phyloP scores from a whole-genome alignment of 2,113 vertebrate species.

The Tetraodon nigroviridis region DNA sequence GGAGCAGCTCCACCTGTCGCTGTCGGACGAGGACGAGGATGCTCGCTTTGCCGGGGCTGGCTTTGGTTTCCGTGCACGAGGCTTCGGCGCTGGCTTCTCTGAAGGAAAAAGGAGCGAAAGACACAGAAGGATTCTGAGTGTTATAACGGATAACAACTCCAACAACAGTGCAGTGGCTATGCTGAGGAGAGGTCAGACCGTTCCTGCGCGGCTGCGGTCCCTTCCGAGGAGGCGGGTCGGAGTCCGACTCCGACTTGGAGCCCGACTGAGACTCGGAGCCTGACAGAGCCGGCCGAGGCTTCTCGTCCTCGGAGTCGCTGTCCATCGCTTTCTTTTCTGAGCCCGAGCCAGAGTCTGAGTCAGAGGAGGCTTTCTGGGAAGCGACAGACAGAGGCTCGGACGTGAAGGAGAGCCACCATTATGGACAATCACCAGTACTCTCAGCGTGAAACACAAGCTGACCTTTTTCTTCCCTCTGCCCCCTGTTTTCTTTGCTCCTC shows the following conservation, averaged over 20 bases:
- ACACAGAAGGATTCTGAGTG: no score
- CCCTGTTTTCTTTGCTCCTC: conserved; percentile 76
- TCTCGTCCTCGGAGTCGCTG: conserved; percentile 76
- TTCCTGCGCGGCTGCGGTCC: conserved; percentile 80
- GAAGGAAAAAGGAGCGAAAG: background rate
- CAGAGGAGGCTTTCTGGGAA: conserved; percentile 77
- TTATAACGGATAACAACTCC: no score
- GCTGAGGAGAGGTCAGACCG: conserved; percentile 64
- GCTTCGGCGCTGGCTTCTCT: conserved; percentile 86
- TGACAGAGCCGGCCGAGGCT: conserved; percentile 73
- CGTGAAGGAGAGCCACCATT: background rate
- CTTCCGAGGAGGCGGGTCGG: conserved; percentile 84
- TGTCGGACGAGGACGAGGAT: conserved; percentile 80
- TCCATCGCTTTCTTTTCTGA: conserved; percentile 71
- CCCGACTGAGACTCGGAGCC: conserved; percentile 76
- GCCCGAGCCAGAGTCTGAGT: conserved; percentile 80
- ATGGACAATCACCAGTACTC: background rate
- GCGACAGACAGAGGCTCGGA: background rate
- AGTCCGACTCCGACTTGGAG: conserved; percentile 83
- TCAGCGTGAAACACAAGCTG: no score
- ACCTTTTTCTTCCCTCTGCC: conserved; percentile 72
- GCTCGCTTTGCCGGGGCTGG: conserved; percentile 74
- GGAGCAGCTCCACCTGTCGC: conserved; percentile 79
- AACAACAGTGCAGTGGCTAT: background rate
- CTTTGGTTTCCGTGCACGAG: conserved; percentile 84